Percentiles rank a stretch among this genome's conserved stretches.
Evolutionary conservation across 2,888 invertebrate species (phyloP).

Genomic region (Xanthia togata): DNA sequence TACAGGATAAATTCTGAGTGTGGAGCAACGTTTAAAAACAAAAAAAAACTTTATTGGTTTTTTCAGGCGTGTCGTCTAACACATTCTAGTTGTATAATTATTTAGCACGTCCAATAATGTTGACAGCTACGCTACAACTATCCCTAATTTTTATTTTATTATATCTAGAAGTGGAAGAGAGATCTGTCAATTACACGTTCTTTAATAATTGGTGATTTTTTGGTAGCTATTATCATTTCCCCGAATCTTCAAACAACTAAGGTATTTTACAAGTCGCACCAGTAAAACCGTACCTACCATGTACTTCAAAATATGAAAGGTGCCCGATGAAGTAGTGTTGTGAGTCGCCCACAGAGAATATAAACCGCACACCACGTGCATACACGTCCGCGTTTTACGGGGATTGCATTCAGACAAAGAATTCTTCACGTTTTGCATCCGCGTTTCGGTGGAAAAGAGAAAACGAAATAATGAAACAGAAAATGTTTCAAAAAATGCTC

Average conservation of each 20-base stretch:
- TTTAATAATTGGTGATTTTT: no score
- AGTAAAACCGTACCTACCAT: constrained; percentile 65
- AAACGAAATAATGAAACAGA: constrained; percentile 44
- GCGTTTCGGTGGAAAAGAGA: constrained; percentile 32
- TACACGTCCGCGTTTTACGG: constrained; percentile 80
- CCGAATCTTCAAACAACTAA: not conserved
- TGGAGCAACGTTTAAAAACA: no score
- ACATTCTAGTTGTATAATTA: not conserved
- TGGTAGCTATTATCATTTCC: not conserved
- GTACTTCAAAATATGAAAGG: constrained; percentile 80
- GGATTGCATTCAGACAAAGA: constrained; percentile 81
- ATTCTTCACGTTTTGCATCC: constrained; percentile 29
- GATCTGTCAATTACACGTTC: not conserved
- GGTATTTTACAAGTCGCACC: constrained; percentile 1
- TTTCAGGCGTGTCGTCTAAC: not conserved
- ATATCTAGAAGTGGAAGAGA: not conserved
- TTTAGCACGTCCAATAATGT: not conserved
- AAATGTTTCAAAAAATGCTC: constrained; percentile 25
- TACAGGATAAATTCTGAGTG: no score
- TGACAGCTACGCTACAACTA: not conserved
- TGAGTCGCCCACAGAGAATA: constrained; percentile 63
- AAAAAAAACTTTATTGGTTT: no score
- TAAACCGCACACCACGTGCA: constrained; percentile 62
- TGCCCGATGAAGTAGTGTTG: constrained; percentile 75
- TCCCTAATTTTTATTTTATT: not conserved